phyloP scores from a whole-genome alignment of 2,888 invertebrate genomes.

The Metopia argyrocephala region DNA sequence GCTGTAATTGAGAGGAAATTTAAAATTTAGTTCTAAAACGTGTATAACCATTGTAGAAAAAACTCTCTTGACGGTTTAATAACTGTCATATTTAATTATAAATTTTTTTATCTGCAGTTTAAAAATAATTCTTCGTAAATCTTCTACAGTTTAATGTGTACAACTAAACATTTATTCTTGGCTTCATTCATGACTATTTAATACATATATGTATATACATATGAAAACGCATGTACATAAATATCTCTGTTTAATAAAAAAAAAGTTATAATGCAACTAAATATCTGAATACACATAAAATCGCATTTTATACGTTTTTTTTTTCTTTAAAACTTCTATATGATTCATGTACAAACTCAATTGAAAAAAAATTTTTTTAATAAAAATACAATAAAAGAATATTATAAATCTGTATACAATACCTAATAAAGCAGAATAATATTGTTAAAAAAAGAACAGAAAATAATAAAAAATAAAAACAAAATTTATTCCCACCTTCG shows the following conservation, averaged over 20 bases:
- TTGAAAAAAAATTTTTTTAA: not conserved
- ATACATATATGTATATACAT: too few relatives aligned
- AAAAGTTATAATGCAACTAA: too few relatives aligned
- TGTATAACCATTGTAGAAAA: too few relatives aligned
- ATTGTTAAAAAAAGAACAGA: conserved; percentile 14
- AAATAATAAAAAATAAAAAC: conserved; percentile 19
- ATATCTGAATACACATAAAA: not conserved
- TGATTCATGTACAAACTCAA: conserved; percentile 25
- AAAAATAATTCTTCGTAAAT: not conserved
- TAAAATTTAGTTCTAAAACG: too few relatives aligned
- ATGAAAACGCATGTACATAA: not conserved
- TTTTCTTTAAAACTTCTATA: conserved; percentile 26
- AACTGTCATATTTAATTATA: too few relatives aligned
- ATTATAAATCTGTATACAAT: conserved; percentile 3
- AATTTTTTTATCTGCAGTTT: too few relatives aligned
- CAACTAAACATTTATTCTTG: not conserved
- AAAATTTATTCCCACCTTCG: conserved; percentile 67
- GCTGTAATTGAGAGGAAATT: conserved; percentile 67
- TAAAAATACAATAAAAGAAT: not conserved
- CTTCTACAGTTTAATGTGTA: not conserved
- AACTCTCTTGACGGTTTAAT: too few relatives aligned
- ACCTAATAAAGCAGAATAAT: not conserved
- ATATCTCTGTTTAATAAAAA: too few relatives aligned
- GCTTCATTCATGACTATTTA: not conserved
- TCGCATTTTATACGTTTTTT: conserved; percentile 8